phyloP scores from a whole-genome alignment of 2,113 vertebrate genomes.

The Sturnira hondurensis region DNA sequence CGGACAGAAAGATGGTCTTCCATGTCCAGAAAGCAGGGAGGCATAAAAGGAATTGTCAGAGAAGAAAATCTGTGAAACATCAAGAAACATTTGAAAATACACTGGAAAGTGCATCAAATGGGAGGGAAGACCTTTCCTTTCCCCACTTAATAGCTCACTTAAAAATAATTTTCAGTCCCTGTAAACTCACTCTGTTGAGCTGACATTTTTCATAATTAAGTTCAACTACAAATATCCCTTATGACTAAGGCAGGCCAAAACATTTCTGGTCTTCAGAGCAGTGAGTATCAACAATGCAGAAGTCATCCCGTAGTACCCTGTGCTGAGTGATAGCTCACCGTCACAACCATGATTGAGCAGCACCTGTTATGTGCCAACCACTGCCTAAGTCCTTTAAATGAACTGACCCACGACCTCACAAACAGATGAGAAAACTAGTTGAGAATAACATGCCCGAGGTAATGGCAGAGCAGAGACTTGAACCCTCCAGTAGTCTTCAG shows the following conservation, averaged over 20 bases:
- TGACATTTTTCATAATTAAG: slow-evolving; percentile 1
- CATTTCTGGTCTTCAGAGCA: neutral
- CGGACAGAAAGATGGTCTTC: neutral
- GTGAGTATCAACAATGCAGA: neutral
- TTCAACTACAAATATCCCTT: neutral
- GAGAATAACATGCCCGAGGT: neutral
- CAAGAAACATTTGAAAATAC: neutral
- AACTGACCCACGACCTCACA: neutral
- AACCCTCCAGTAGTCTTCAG: neutral
- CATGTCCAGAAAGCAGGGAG: neutral
- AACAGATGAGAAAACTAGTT: neutral
- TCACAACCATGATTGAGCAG: neutral
- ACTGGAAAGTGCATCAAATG: neutral
- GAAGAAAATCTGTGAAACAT: slow-evolving; percentile 12
- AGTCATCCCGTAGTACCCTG: neutral
- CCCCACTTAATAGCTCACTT: neutral
- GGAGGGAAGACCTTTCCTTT: neutral
- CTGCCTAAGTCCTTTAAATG: neutral
- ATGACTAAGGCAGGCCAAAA: neutral
- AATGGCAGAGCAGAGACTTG: neutral
- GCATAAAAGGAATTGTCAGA: neutral
- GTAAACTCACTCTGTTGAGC: neutral
- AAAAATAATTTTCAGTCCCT: neutral
- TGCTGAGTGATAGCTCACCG: neutral
- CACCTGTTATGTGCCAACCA: neutral